Evolutionary conservation across 2,113 vertebrate genomes (phyloP).

Genomic region (Oryzias melastigma): DNA sequence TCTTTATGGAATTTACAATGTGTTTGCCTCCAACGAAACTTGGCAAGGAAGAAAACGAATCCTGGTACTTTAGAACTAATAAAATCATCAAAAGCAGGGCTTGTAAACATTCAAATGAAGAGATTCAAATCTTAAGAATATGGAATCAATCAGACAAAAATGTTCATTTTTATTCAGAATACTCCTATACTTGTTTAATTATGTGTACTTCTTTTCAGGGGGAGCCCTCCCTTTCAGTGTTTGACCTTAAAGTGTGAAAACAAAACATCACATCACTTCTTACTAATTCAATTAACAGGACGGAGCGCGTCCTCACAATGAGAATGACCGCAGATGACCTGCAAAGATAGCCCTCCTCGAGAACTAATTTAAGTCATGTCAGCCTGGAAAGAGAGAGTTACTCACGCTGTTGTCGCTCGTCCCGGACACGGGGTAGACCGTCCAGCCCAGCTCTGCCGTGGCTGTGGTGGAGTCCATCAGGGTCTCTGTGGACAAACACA

Average conservation of each 20-base stretch:
- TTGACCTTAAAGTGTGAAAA: constrained; percentile 64
- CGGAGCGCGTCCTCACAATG: not conserved
- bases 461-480: constrained; percentile 99
- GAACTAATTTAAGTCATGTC: constrained; percentile 9
- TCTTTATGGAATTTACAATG: constrained; percentile 11
- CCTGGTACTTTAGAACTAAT: not conserved
- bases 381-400: constrained; percentile 18
- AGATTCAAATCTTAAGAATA: not conserved
- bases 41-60: not conserved
- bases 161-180: not conserved
- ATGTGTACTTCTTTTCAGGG: not conserved
- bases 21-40: constrained; percentile 20
- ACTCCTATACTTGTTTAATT: not conserved
- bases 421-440: constrained; percentile 89
- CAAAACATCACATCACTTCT: constrained; percentile 37
- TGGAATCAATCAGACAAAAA: not conserved
- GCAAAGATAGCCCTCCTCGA: not conserved
- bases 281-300: constrained; percentile 6
- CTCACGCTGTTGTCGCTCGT: constrained; percentile 85
- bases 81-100: too few relatives aligned
- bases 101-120: not conserved
- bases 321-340: not conserved
- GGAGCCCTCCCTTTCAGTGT: constrained; percentile 10
- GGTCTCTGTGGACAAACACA: constrained; percentile 79
- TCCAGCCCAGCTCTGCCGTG: constrained; percentile 97